A percentile compares a stretch with the other conserved stretches of the same genome.
Conservation (phyloP, 2,888 invertebrate species). For the Willowsia nigromaculata region DNA sequence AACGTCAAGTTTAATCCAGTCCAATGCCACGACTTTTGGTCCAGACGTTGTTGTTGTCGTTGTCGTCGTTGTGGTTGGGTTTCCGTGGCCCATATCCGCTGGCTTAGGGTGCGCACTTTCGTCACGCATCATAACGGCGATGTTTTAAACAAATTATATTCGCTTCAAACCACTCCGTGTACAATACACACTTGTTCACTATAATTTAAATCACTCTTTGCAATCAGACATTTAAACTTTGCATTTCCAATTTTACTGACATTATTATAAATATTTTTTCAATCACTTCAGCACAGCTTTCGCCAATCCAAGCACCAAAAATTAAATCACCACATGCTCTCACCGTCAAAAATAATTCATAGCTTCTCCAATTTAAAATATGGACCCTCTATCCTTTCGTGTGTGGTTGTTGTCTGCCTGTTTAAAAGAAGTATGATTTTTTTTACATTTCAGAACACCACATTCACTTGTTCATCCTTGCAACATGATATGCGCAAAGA, state of each 20-base stretch:
- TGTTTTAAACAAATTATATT: background rate
- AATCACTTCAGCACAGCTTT: conserved; percentile 10
- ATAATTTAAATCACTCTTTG: background rate
- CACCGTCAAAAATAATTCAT: conserved; percentile 54
- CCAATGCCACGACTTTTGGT: conserved; percentile 80
- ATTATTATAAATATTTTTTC: no score
- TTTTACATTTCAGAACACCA: background rate
- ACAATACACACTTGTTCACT: background rate
- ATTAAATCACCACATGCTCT: conserved; percentile 60
- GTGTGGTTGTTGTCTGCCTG: conserved; percentile 7
- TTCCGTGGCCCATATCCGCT: conserved; percentile 41
- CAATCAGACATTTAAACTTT: background rate
- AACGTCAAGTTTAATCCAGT: conserved; percentile 88
- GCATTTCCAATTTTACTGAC: background rate
- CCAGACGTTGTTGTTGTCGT: conserved; percentile 79
- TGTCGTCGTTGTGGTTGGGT: conserved; percentile 78
- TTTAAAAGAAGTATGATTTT: background rate
- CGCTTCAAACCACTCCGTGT: background rate
- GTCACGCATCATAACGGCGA: conserved; percentile 63
- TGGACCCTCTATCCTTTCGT: background rate
- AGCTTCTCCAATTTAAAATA: background rate
- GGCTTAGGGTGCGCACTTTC: conserved; percentile 58
- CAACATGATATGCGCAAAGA: conserved; percentile 52
- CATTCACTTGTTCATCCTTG: conserved; percentile 24
- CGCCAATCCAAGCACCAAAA: background rate